Evolutionary conservation across 2,797 vertebrate species (phyloP).

Genomic region (Schizothorax lantsangensis): DNA sequence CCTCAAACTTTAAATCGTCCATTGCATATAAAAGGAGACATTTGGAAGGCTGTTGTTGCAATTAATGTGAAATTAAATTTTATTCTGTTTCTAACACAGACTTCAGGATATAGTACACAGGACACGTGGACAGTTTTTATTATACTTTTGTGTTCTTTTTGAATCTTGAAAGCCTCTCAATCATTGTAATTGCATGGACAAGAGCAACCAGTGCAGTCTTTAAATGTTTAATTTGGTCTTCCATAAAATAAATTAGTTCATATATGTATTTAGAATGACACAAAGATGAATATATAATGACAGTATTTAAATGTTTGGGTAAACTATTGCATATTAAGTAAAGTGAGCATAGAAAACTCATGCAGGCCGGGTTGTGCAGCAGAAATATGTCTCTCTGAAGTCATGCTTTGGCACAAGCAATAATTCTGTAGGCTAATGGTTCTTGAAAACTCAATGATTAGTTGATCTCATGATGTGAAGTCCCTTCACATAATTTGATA

Average conservation of each 20-base stretch:
- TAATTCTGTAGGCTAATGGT: background rate
- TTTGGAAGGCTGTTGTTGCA: no score
- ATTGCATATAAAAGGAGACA: background rate
- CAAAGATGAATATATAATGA: background rate
- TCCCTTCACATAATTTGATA: background rate
- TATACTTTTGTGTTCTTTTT: background rate
- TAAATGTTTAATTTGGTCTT: background rate
- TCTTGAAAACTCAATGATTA: conserved; percentile 4
- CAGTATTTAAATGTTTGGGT: background rate
- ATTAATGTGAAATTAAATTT: no score
- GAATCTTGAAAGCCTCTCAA: background rate
- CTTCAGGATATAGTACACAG: background rate
- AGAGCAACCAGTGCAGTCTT: background rate
- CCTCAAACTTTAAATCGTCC: background rate
- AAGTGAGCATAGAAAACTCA: conserved; percentile 39
- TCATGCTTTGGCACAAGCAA: background rate
- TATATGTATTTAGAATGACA: background rate
- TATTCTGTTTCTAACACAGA: background rate
- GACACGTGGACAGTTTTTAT: background rate
- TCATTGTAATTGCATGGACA: background rate
- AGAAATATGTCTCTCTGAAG: background rate
- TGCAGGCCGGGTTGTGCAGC: background rate
- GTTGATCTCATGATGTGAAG: conserved; percentile 6
- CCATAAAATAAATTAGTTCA: background rate
- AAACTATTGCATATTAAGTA: conserved; percentile 65